Evolutionary conservation across 2,888 invertebrate genomes (phyloP).

Genomic region (Melipona bicolor): DNA sequence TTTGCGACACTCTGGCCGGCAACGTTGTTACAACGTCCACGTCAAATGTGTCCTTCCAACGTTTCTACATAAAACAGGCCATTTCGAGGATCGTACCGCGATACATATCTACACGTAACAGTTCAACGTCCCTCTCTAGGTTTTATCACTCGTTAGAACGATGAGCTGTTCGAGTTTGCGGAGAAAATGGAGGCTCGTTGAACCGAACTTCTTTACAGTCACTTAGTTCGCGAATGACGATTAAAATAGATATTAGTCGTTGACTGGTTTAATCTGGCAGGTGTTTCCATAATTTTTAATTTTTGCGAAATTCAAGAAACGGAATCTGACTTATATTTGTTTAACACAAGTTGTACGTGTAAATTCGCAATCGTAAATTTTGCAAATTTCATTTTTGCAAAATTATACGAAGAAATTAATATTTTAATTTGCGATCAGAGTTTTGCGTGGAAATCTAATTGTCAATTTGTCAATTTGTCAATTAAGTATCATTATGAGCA

Average conservation of each 20-base stretch:
- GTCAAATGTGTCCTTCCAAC: conserved; percentile 7
- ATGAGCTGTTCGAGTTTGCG: neutral
- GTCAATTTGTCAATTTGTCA: no score
- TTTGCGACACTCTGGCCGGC: neutral
- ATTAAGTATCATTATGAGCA: no score
- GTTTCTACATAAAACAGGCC: conserved; percentile 18
- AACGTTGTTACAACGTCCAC: conserved; percentile 11
- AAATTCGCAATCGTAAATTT: no score
- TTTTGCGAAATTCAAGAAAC: no score
- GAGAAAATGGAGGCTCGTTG: neutral
- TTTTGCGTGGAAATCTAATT: no score
- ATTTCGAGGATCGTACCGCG: conserved; percentile 4
- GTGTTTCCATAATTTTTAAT: no score
- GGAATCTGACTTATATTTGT: no score
- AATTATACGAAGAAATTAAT: no score
- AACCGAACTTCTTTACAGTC: conserved; percentile 1
- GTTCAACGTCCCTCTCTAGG: conserved; percentile 16
- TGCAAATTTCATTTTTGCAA: no score
- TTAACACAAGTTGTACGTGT: no score
- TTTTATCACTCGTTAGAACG: conserved; percentile 27
- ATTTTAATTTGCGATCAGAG: no score
- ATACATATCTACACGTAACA: conserved; percentile 4
- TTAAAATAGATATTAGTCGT: neutral
- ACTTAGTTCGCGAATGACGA: neutral
- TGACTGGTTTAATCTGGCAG: no score